Base-by-base conservation (phyloP, 1,140 invertebrate genomes). In the Bombus pascuorum region DNA sequence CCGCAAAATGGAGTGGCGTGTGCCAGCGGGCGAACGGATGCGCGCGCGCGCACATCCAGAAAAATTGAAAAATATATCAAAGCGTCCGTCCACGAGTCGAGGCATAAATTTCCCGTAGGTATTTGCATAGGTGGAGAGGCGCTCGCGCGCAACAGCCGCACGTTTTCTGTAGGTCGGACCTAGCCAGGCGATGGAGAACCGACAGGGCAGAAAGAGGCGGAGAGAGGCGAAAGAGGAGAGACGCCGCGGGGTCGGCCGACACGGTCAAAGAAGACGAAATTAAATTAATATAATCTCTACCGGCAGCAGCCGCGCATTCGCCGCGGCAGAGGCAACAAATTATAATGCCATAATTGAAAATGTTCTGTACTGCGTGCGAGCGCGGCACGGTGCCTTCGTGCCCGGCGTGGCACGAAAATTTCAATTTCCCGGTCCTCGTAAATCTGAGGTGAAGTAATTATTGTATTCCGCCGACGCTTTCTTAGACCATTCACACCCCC, bases 401-500 rank as follows among this genome's bases (percentile, higher is more conserved):
- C 86, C 81, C 75, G 83, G 82, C 83, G 86, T 92, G 91, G 90
- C 91, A 92, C 92, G 91, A 92, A 95, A 95, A 95, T 95, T 95
- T 94, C 94, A 95, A 95, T 94, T 94, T 94, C 92, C 93, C 90
- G 91, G 91, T 91, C 90, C 93, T 94, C 94, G 93, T 94, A 95
- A 95, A 95, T 95, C 94, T 94, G 93, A 93, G 91, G 91, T 93
- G 91, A 94, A 95, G 94, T 95, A 94, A 95, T 94, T 95, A 95
- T 94, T 94, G 94, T 95, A 95, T 94, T 94, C 92, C 93, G 88
- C 92, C 92, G 90, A 90, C 90, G 93, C 90, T 94, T 94, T 94
- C 93, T 93, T 93, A 92, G 91, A 93, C 91, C 91, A 94, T 94
- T 93, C 91, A 93, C 91, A 92, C 93, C 91, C 86, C 86, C 75